Percentiles rank a stretch among this genome's conserved stretches.
These are phyloP conservation scores for Imbricaverruca yamaguchii DNA, from an alignment of 2,888 invertebrate species.

Conservation along the genomic window DNA sequence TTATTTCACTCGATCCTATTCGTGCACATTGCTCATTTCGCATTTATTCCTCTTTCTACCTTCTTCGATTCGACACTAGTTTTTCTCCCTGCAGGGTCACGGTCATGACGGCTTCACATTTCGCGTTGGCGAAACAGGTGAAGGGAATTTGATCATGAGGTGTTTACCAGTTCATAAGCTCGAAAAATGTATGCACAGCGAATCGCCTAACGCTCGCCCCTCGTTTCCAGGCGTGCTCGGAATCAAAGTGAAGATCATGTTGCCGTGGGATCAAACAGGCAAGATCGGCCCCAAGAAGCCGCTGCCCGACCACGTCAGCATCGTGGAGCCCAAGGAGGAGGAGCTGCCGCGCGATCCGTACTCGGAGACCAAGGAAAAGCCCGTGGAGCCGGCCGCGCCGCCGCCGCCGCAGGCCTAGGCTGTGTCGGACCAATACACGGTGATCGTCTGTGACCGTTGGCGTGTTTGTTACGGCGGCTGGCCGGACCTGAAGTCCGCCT, in stretches of 20 bases:
- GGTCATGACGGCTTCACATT: too few relatives aligned
- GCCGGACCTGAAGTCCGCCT: too few relatives aligned
- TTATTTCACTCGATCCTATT: too few relatives aligned
- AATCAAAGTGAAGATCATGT: slow-evolving; percentile 94
- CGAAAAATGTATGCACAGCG: too few relatives aligned
- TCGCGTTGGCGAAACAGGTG: too few relatives aligned
- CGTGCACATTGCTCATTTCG: too few relatives aligned
- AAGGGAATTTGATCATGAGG: too few relatives aligned
- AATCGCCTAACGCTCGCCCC: not conserved
- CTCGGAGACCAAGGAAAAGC: slow-evolving; percentile 66
- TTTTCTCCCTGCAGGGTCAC: too few relatives aligned
- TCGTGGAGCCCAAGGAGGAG: slow-evolving; percentile 96
- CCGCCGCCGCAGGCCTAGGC: not conserved
- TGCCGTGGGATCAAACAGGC: slow-evolving; percentile 95
- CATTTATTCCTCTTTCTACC: too few relatives aligned
- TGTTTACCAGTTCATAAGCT: too few relatives aligned
- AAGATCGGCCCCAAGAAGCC: slow-evolving; percentile 97
- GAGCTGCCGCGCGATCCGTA: slow-evolving; percentile 60
- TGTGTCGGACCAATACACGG: not conserved
- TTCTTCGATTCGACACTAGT: too few relatives aligned
- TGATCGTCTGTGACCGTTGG: not conserved
- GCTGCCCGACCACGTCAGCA: slow-evolving; percentile 93
- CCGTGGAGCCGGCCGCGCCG: slow-evolving; percentile 39
- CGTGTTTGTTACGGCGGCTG: too few relatives aligned
- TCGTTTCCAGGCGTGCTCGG: slow-evolving; percentile 53